Evolutionary conservation across 2,888 invertebrate species (phyloP).

Genomic region (Elegia similella): DNA sequence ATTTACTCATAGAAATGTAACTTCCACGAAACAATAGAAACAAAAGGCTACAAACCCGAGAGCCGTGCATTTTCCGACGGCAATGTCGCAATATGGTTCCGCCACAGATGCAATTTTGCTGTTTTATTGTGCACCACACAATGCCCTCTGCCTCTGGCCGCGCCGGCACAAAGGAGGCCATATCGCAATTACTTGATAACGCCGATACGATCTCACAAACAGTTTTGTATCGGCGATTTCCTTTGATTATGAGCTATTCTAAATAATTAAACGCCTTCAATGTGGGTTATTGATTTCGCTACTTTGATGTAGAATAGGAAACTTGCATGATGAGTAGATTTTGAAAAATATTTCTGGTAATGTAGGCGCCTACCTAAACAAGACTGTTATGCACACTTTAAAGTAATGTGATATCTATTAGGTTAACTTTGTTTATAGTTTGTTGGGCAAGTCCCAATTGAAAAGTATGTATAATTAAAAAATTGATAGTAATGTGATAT

Average conservation of each 20-base stretch:
- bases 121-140: constrained; percentile 51
- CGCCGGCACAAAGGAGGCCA: constrained; percentile 52
- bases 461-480: too few relatives aligned
- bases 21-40: background rate
- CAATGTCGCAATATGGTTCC: constrained; percentile 5
- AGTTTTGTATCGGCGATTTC: constrained; percentile 20
- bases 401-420: too few relatives aligned
- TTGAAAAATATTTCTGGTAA: too few relatives aligned
- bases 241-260: background rate
- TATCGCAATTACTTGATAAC: constrained; percentile 57
- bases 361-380: too few relatives aligned
- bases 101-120: constrained; percentile 50
- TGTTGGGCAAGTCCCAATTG: too few relatives aligned
- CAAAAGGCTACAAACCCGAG: constrained; percentile 1
- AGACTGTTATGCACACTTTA: too few relatives aligned
- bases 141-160: constrained; percentile 43
- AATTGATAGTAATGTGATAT: too few relatives aligned
- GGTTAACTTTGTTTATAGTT: too few relatives aligned
- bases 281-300: background rate
- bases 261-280: background rate
- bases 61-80: constrained; percentile 1
- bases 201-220: constrained; percentile 33
- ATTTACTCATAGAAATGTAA: too few relatives aligned
- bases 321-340: background rate
- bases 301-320: background rate